Percentiles rank a stretch among this genome's conserved stretches.
phyloP scores from a whole-genome alignment of 2,888 invertebrate species.

The Fabriciana adippe region DNA sequence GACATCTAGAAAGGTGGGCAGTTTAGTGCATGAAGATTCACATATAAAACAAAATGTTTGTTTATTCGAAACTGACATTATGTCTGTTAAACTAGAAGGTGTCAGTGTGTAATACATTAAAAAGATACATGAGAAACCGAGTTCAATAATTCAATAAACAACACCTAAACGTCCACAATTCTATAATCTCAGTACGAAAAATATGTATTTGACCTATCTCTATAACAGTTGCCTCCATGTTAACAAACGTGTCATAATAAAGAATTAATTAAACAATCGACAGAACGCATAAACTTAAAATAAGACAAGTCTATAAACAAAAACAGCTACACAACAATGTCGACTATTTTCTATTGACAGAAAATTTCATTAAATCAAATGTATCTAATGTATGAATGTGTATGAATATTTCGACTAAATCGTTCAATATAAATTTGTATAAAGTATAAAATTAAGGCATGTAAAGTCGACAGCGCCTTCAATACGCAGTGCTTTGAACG shows the following conservation, averaged over 20 bases:
- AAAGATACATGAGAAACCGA: too few species aligned
- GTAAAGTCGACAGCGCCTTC: background rate
- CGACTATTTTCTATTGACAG: background rate
- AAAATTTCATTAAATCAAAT: background rate
- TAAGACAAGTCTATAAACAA: slow-evolving; percentile 6
- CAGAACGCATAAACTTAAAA: background rate
- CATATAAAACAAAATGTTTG: background rate
- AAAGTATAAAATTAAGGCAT: background rate
- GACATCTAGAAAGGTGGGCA: slow-evolving; percentile 30
- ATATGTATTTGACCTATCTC: background rate
- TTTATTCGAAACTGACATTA: too few species aligned
- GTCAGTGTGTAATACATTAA: too few species aligned
- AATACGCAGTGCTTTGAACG: background rate
- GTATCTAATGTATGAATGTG: slow-evolving; percentile 7
- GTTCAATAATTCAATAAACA: background rate
- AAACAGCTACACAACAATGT: slow-evolving; percentile 18
- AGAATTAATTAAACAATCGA: slow-evolving; percentile 1
- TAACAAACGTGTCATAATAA: slow-evolving; percentile 12
- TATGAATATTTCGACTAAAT: background rate
- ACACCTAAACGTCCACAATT: background rate
- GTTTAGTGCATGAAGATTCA: background rate
- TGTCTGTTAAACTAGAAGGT: too few species aligned
- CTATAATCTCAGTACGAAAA: slow-evolving; percentile 5
- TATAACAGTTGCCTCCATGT: slow-evolving; percentile 13
- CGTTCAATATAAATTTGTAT: background rate